Base-by-base conservation (phyloP, 2,888 invertebrate genomes). In the Caenorhabditis angaria region DNA sequence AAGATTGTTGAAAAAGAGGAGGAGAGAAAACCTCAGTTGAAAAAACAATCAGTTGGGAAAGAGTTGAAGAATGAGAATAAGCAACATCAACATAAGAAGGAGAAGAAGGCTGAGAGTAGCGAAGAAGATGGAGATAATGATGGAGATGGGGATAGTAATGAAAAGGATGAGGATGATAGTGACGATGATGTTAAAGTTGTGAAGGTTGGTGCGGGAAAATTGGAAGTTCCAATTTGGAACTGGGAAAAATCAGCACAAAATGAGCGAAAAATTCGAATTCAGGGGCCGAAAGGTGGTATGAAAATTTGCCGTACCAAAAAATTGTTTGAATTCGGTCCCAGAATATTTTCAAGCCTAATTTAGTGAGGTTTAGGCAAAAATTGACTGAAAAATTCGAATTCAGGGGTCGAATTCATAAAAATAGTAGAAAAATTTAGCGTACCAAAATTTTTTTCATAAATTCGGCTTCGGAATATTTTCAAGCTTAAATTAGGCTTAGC, bases 71-170 rank as follows among this genome's bases (percentile, higher is more conserved):
- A 54, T 8, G 10, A 24, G 2, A 10, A 27, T 6, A 5, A 61
- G 25, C 62, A 63, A 25, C 65, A 73, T 20, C 35, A 55, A 29
- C 64, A 55, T 27, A 67, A 57, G 60, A 64, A 66, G 48, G 61
- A 73, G 24, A 47, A 72, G 35, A 58, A 66, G 3, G 59, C 64
- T 5, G 65, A 72, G 4, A 62, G 64, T 41, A 32, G 59, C 6
- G 68, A 73, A 6, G 62, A 68, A 6, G 57, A 61, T 20, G 56
- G 63, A 6, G 56, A 63, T 20, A 65, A 73, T 12, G 51, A 73
- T 10, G 25, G 57, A 28, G 58, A 68, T 25, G 64, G 66, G 18
- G 60, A 68, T 18, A 53, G 58, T 18, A 64, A 67, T 56, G 60
- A 71, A 25, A 56, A 35, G 14, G 60, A 59, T 27, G 65, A 62